phyloP scores from a whole-genome alignment of 2,797 vertebrate species.

The Pseudochirops cupreus region DNA sequence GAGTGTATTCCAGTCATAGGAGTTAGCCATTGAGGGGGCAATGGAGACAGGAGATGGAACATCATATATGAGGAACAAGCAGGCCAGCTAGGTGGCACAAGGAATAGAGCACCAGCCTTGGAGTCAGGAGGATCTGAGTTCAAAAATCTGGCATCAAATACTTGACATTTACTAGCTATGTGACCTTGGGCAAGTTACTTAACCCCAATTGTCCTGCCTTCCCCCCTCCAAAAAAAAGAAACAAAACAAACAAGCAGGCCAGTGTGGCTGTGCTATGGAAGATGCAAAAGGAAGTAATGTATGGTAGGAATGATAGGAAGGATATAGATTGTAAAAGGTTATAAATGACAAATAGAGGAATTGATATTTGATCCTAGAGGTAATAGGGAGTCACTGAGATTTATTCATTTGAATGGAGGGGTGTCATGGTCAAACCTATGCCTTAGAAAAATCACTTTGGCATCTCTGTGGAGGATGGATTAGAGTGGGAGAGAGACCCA shows the following conservation, averaged over 20 bases:
- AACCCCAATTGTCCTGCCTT: too few relatives aligned
- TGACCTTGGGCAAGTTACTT: too few relatives aligned
- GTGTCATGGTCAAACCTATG: too few relatives aligned
- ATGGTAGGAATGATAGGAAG: background rate
- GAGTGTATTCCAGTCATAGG: background rate
- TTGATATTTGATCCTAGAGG: background rate
- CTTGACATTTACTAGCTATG: too few relatives aligned
- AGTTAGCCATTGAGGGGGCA: background rate
- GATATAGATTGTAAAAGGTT: background rate
- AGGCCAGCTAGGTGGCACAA: too few relatives aligned
- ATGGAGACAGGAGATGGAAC: background rate
- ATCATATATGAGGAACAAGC: background rate
- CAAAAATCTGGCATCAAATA: too few relatives aligned
- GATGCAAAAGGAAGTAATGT: background rate
- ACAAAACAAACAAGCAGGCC: background rate
- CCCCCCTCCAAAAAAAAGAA: too few relatives aligned
- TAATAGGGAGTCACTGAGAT: too few relatives aligned
- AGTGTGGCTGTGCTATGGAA: background rate
- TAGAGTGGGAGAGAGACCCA: background rate
- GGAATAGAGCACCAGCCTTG: too few relatives aligned
- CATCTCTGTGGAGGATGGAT: background rate
- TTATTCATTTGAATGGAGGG: too few relatives aligned
- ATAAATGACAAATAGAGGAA: background rate
- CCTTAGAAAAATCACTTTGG: too few relatives aligned
- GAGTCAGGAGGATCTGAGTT: too few relatives aligned